Conservation (phyloP, 2,113 vertebrate species). For the Dipodomys stephensi region DNA sequence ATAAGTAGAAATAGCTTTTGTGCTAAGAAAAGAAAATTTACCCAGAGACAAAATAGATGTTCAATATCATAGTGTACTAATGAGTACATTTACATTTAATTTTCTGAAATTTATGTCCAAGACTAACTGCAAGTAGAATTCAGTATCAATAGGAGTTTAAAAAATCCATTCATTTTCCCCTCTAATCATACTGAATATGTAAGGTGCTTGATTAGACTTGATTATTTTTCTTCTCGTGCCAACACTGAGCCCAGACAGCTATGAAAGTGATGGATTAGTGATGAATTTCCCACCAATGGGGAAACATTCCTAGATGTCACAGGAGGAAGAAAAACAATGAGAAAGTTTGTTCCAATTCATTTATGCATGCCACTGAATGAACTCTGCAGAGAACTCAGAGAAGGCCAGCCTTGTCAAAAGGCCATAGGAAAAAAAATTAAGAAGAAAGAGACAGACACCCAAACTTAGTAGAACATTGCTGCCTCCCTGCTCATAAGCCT, state of each 20-base stretch:
- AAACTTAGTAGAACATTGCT: background rate
- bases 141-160: constrained; percentile 77
- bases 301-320: constrained; percentile 51
- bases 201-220: constrained; percentile 55
- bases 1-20: constrained; percentile 79
- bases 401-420: background rate
- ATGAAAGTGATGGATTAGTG: constrained; percentile 64
- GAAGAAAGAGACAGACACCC: background rate
- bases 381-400: constrained; percentile 60
- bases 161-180: constrained; percentile 74
- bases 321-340: constrained; percentile 50
- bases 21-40: constrained; percentile 81
- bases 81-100: constrained; percentile 85
- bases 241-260: constrained; percentile 36
- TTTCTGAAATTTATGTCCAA: constrained; percentile 79
- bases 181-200: constrained; percentile 78
- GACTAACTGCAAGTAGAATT: constrained; percentile 76
- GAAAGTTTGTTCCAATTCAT: constrained; percentile 42
- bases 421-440: background rate
- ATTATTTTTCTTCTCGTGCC: constrained; percentile 62
- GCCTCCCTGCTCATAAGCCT: background rate
- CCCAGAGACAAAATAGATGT: constrained; percentile 79
- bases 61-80: constrained; percentile 80
- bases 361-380: background rate
- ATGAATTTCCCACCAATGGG: constrained; percentile 65